Base-by-base conservation (phyloP, 1,140 invertebrate genomes). In the Drosophila tsacasi region DNA sequence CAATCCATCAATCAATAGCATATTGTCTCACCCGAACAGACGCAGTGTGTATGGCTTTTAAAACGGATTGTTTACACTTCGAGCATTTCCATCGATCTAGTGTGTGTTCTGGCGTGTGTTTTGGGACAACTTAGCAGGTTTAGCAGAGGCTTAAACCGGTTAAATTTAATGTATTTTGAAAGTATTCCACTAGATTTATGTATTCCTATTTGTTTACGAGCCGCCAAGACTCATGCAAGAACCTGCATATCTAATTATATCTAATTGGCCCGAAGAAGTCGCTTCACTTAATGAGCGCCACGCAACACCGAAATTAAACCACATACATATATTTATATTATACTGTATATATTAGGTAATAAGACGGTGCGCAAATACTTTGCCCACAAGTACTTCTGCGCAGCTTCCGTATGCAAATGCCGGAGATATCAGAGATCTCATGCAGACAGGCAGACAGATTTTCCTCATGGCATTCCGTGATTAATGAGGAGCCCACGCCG, bases 341-440 rank as follows among this genome's bases (percentile, higher is more conserved):
- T 39, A n/a, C 27, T 25, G 5, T 12, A 37, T 25, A 57, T n/a
- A 39, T 13, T 37, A 19, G 59, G 39, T 50, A 50, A 68, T 44
- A 47, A 54, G 49, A 50, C 44, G 63, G 72, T 62, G 46, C 60
- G 60, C 58, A 52, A 50, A 49, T 59, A 64, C 42, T 25, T 62
- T 7, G 35, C 2, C 15, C 35, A 57, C 35, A 0, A 39, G 54
- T 57, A 57, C 68, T 47, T 39, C 27, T 80, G 60, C 61, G 58
- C 60, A 83, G 85, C 84, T 89, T 89, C 85, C 85, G 85, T 89
- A 89, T 89, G 86, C 85, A 87, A 89, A 89, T 89, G 50, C 54
- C 44, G 21, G 35, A 57, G 54, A 61, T 68, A 60, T 68, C 32
- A 54, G 67, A 65, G 55, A 60, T 60, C 55, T 62, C 57, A 55